Base-by-base conservation (phyloP, 1,140 invertebrate species). In the Drosophila parabipectinata region DNA sequence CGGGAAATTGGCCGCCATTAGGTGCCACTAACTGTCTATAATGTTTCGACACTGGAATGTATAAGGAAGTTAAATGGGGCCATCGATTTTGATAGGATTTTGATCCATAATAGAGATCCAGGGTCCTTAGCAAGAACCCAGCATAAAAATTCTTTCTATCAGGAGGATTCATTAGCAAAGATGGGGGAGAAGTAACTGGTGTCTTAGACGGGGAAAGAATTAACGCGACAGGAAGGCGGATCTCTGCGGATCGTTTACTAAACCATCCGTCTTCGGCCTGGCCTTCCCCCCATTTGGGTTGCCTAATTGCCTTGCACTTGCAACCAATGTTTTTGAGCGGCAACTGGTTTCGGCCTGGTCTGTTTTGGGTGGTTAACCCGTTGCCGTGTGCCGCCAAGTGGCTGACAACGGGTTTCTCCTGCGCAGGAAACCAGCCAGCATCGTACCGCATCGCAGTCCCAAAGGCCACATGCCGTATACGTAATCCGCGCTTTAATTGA, bases 401-500 rank as follows among this genome's bases (percentile, higher is more conserved):
- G 67, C 68, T 69, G 71, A 50, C 67, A 80, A 85, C 79, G 34
- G 69, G 85, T 90, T 90, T 59, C 57, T 72, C 47, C 45, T 57
- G 51, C 56, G 64, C 55, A 51, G 74, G 69, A 72, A 72, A 77
- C 74, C 53, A 62, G 62, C 74, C 53, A 62, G 62, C 53, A 26
- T 18, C 14, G 30, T 30, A 9, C 6, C 41, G 30, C 47, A 44
- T 26, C 32, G 61, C 32, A 30, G 6, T 15, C 41, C 32, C 47
- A 52, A 34, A 53, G 72, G 59, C 78, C 47, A 62, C 39, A 72
- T 60, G 60, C 55, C 77, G 76, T 83, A 90, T 90, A 90, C 87
- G 87, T 90, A 90, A 90, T 71, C 18, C 57, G 61, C 64, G 58
- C 61, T 77, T 87, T 90, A 87, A 85, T 82, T 88, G 84, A 66